Conservation (phyloP, 2,888 invertebrate genomes). For the Sinopyrophorus schimmeli region DNA sequence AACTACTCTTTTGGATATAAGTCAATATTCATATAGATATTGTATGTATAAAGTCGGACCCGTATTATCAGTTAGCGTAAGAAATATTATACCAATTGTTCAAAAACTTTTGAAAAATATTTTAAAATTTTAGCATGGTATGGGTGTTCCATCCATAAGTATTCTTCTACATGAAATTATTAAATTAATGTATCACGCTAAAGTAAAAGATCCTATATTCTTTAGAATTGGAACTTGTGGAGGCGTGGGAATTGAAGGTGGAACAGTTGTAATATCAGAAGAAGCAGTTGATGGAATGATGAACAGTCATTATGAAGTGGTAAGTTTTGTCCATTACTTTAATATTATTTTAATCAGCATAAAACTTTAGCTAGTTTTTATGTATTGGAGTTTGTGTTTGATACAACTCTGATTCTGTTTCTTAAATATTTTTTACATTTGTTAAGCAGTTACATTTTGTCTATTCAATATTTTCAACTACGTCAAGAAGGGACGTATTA, state of each 20-base stretch:
- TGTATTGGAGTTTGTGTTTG: too few species aligned
- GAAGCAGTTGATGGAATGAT: conserved; percentile 89
- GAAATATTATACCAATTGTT: conserved; percentile 45
- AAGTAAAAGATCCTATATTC: conserved; percentile 84
- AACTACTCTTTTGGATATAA: conserved; percentile 84
- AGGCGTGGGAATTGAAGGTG: conserved; percentile 89
- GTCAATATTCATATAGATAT: conserved; percentile 89
- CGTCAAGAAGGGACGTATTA: too few species aligned
- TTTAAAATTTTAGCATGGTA: conserved; percentile 79
- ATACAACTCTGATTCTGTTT: too few species aligned
- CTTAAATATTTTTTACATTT: too few species aligned
- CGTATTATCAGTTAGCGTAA: conserved; percentile 81
- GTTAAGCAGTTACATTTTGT: too few species aligned
- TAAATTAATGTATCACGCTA: conserved; percentile 94
- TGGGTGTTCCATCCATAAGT: conserved; percentile 96
- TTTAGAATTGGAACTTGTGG: conserved; percentile 94
- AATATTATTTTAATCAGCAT: too few species aligned
- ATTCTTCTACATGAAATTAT: conserved; percentile 95
- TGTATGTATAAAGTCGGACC: conserved; percentile 96
- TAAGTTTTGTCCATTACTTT: too few species aligned
- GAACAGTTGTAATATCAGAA: conserved; percentile 91
- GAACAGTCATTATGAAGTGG: conserved; percentile 80
- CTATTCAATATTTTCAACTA: too few species aligned
- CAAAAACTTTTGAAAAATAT: conserved; percentile 6
- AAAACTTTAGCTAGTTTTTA: too few species aligned